Evolutionary conservation across 2,113 vertebrate species (phyloP).

Genomic region (Erythrolamprus reginae): DNA sequence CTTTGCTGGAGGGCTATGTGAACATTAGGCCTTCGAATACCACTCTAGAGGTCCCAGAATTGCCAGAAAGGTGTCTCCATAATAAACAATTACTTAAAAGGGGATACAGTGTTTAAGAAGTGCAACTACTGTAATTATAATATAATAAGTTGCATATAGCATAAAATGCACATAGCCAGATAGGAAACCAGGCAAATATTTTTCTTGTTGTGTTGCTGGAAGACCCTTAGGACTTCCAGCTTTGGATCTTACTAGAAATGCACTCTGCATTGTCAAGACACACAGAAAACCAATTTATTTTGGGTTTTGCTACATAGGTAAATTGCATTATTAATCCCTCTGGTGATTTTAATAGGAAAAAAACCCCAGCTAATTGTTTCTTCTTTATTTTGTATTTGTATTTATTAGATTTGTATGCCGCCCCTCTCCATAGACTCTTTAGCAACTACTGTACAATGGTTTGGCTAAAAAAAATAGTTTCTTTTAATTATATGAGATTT

Average conservation of each 20-base stretch:
- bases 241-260: neutral
- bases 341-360: neutral
- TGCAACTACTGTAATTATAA: neutral
- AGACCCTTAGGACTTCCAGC: neutral
- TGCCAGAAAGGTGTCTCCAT: neutral
- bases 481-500: neutral
- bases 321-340: neutral
- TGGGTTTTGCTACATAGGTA: neutral
- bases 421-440: too few species aligned
- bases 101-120: neutral
- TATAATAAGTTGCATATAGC: neutral
- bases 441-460: neutral
- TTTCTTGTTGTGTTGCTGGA: too few species aligned
- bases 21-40: neutral
- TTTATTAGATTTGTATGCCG: too few species aligned
- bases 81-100: neutral
- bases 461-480: neutral
- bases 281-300: neutral
- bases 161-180: neutral
- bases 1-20: constrained; percentile 16
- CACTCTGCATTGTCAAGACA: neutral
- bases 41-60: neutral
- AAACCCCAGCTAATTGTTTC: neutral
- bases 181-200: neutral
- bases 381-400: too few species aligned